Conservation (phyloP, 2,797 vertebrate species). For the Gouania willdenowi region DNA sequence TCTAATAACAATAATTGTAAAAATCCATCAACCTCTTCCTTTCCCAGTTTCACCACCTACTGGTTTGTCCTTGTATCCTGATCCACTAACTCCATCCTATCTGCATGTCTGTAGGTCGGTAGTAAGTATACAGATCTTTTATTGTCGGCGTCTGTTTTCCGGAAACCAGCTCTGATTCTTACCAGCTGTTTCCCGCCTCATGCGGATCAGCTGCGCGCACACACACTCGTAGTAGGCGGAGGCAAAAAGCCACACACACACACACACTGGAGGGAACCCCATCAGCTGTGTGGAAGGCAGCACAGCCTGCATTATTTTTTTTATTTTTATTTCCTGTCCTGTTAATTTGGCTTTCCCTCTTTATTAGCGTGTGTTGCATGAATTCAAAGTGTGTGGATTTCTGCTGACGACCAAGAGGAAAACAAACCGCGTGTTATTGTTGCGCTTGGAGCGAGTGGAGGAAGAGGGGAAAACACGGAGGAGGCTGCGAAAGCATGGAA, state of each 20-base stretch:
- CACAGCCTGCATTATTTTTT: slow-evolving; percentile 44
- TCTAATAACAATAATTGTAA: no score
- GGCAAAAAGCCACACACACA: slow-evolving; percentile 56
- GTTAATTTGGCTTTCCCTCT: no score
- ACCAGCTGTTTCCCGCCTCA: slow-evolving; percentile 97
- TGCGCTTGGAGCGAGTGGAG: slow-evolving; percentile 15
- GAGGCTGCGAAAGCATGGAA: slow-evolving; percentile 83
- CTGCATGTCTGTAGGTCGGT: no score
- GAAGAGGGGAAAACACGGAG: slow-evolving; percentile 30
- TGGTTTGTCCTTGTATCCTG: no score
- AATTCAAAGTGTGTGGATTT: no score
- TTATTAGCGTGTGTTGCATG: no score
- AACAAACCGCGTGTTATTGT: background rate
- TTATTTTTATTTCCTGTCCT: slow-evolving; percentile 4
- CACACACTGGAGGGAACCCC: slow-evolving; percentile 69
- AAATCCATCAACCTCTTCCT: no score
- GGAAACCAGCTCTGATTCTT: slow-evolving; percentile 81
- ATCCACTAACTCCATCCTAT: no score
- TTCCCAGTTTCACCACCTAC: no score
- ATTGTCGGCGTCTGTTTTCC: slow-evolving; percentile 81
- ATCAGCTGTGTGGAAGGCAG: slow-evolving; percentile 72
- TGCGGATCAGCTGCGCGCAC: slow-evolving; percentile 82
- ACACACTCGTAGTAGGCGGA: slow-evolving; percentile 66
- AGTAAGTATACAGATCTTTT: no score
- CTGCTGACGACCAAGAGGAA: background rate